These are phyloP conservation scores for Tiliqua scincoides DNA, from an alignment of 2,113 vertebrate species.

Conservation along the genomic window DNA sequence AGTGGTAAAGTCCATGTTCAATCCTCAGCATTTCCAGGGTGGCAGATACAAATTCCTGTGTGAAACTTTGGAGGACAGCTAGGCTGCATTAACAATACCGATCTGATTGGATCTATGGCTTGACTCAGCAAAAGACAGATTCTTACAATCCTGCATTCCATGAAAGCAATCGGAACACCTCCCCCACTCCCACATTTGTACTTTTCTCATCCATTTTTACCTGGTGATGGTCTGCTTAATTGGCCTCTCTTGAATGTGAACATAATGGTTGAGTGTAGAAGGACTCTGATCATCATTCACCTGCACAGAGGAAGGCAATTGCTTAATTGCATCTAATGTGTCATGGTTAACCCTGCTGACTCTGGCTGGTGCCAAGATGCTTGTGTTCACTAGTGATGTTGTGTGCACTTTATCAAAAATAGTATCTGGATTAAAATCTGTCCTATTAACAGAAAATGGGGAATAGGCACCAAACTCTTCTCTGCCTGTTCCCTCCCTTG, in stretches of 20 bases:
- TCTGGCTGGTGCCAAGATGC: background rate
- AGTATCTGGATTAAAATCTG: background rate
- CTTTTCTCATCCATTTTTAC: constrained; percentile 67
- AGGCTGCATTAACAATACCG: no score
- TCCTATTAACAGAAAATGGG: background rate
- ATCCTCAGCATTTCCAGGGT: no score
- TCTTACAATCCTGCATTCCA: background rate
- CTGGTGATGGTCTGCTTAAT: constrained; percentile 97
- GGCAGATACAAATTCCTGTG: no score
- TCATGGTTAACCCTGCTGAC: background rate
- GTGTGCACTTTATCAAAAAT: background rate
- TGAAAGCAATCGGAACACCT: background rate
- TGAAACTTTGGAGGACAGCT: no score
- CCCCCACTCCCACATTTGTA: background rate
- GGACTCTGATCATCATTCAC: constrained; percentile 85
- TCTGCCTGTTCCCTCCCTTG: background rate
- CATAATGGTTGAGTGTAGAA: constrained; percentile 92
- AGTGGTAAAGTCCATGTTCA: no score
- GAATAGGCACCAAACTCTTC: background rate
- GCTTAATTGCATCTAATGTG: background rate
- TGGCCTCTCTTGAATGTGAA: constrained; percentile 93
- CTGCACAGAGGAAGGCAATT: constrained; percentile 70
- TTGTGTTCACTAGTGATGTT: background rate
- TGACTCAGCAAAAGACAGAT: no score
- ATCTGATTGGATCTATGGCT: no score